Percentiles rank a stretch among this genome's conserved stretches.
Evolutionary conservation across 2,113 vertebrate genomes (phyloP).

Genomic region (Orycteropus afer): DNA sequence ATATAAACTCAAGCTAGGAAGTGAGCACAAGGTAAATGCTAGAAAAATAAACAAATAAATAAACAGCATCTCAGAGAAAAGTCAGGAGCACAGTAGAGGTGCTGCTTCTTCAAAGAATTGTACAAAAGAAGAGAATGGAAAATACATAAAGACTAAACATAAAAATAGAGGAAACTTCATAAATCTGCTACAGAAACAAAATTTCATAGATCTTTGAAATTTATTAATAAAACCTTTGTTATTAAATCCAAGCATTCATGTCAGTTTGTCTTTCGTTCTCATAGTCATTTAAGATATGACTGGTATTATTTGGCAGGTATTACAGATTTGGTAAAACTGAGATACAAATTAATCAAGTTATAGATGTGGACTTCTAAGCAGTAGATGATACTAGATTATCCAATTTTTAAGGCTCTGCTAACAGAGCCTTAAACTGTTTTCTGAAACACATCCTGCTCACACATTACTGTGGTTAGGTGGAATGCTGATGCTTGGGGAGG

Average conservation of each 20-base stretch:
- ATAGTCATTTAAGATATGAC: neutral
- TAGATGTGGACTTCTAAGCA: neutral
- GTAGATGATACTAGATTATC: neutral
- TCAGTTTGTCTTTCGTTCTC: neutral
- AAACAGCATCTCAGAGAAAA: neutral
- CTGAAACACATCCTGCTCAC: neutral
- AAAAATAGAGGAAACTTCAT: neutral
- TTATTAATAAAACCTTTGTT: neutral
- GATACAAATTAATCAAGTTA: neutral
- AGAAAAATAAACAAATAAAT: no score
- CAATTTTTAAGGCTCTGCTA: neutral
- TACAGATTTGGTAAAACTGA: neutral
- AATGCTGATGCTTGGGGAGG: neutral
- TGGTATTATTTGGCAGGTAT: neutral
- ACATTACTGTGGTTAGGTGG: neutral
- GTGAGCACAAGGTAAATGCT: neutral
- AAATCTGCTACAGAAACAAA: neutral
- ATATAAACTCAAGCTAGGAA: neutral
- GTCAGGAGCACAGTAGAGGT: neutral
- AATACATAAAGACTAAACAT: neutral
- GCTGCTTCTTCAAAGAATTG: neutral
- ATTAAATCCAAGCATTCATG: neutral
- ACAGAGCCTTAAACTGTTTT: neutral
- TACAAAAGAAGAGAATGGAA: neutral
- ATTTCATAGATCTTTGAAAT: neutral